Evolutionary conservation across 2,888 invertebrate species (phyloP), one percentile per base, ranked within the genome.

Genomic region (Rhogogaster chlorosoma): DNA sequence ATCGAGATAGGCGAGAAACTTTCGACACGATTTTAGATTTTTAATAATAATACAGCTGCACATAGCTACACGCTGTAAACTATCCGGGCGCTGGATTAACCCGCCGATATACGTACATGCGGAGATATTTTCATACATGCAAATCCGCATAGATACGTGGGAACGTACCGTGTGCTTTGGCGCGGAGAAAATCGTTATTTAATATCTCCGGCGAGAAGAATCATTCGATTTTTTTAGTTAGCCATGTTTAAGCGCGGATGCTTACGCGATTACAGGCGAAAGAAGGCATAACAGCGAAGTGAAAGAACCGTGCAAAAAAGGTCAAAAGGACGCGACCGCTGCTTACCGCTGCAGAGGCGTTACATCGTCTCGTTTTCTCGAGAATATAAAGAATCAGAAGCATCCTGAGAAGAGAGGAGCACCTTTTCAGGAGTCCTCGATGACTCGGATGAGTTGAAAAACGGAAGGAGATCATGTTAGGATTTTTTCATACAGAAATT

Each of bases 251-350:
- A 18, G 18, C 67, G 29, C 18, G 49, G 15, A 77, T 18, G 49
- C 61, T 15, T n/a, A 49, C 22, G 26, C 32, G 38, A 29, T 15
- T 32, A 32, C n/a, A 29, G 10, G 38, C n/a, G 12, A 29, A 80
- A 61, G 61, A 38, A 42, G n/a, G 42, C n/a, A n/a, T n/a, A n/a
- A 73, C 10, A 38, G 61, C 77, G n/a, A 53, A 77, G 77, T 77
- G 77, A 77, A 77, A 77, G 77, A 49, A 22, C 49, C 15, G 9
- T 49, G 80, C 36, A 80, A 80, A 80, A 80, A 80, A 80, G 80
- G 80, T 80, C 80, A 80, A 80, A 80, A 80, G 80, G 80, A 80
- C 80, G 80, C 71, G 71, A 26, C 42, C 71, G 71, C 10, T 67
- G 10, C 15, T 73, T 73, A 49, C 49, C 10, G 32, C 2, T n/a